Conservation (phyloP, 2,113 vertebrate genomes). For the Embiotoca jacksoni region DNA sequence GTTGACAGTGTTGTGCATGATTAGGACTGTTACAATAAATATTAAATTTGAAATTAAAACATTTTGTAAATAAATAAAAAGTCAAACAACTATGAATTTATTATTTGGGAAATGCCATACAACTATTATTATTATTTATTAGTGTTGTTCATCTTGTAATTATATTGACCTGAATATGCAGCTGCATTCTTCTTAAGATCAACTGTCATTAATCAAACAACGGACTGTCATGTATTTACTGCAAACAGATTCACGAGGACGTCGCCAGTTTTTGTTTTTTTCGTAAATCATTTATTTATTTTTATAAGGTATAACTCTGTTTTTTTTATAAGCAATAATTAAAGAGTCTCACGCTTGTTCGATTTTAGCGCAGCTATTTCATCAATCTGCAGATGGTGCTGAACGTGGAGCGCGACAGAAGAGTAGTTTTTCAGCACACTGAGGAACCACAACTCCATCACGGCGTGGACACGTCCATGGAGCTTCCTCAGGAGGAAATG, state of each 20-base stretch:
- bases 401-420: constrained; percentile 23
- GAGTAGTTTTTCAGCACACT: constrained; percentile 32
- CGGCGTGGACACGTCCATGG: neutral
- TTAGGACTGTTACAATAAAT: too few relatives aligned
- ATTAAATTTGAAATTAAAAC: too few relatives aligned
- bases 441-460: constrained; percentile 6
- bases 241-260: constrained; percentile 38
- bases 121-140: too few relatives aligned
- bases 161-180: too few relatives aligned
- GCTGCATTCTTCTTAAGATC: constrained; percentile 12
- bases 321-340: constrained; percentile 38
- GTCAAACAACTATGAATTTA: too few relatives aligned
- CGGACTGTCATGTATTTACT: constrained; percentile 47
- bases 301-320: constrained; percentile 28
- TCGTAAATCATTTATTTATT: constrained; percentile 49
- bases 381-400: constrained; percentile 12
- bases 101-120: too few relatives aligned
- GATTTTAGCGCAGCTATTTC: constrained; percentile 27
- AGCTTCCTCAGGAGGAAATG: neutral
- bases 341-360: constrained; percentile 37
- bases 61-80: too few relatives aligned
- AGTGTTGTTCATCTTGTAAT: too few relatives aligned
- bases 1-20: too few relatives aligned
- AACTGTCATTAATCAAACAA: constrained; percentile 59
- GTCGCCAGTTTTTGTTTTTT: constrained; percentile 40